Evolutionary conservation across 1,140 invertebrate genomes (phyloP).

Genomic region (Procambarus virginalis): DNA sequence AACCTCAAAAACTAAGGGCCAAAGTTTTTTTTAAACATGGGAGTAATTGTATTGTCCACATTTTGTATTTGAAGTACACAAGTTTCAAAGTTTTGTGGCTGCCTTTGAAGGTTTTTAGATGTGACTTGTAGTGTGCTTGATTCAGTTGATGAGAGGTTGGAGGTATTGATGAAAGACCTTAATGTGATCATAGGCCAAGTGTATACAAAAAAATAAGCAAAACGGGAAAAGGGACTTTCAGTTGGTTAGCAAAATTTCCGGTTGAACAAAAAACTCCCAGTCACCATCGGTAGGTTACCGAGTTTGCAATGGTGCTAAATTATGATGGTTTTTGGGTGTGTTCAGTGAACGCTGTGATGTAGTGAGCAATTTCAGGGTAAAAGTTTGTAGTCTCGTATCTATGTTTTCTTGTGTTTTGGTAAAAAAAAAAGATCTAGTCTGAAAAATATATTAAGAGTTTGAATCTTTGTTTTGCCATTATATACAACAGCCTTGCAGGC

Average conservation of each 20-base stretch:
- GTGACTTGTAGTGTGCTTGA: neutral
- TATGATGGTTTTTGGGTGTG: conserved; percentile 36
- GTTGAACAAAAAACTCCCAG: neutral
- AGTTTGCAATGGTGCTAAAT: conserved; percentile 50
- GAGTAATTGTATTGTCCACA: conserved; percentile 13
- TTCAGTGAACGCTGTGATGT: conserved; percentile 51
- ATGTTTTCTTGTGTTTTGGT: conserved; percentile 13
- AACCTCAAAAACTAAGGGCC: conserved; percentile 6
- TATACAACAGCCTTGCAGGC: neutral
- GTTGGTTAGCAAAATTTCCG: neutral
- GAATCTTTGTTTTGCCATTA: conserved; percentile 21
- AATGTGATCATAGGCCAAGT: neutral
- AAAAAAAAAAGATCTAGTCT: conserved; percentile 36
- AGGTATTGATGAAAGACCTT: neutral
- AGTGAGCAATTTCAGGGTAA: conserved; percentile 21
- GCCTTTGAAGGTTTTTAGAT: conserved; percentile 7
- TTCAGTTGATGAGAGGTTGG: neutral
- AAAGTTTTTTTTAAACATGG: conserved; percentile 3
- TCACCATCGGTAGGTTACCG: conserved; percentile 40
- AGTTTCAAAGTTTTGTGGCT: conserved; percentile 7
- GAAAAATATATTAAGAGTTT: conserved; percentile 17
- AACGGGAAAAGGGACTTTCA: neutral
- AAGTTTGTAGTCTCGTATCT: conserved; percentile 34
- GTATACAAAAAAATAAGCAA: neutral
- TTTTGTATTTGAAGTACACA: neutral